Percentiles rank a stretch among this genome's conserved stretches.
Conservation (phyloP, 2,888 invertebrate genomes). For the Caenorhabditis sp. region DNA sequence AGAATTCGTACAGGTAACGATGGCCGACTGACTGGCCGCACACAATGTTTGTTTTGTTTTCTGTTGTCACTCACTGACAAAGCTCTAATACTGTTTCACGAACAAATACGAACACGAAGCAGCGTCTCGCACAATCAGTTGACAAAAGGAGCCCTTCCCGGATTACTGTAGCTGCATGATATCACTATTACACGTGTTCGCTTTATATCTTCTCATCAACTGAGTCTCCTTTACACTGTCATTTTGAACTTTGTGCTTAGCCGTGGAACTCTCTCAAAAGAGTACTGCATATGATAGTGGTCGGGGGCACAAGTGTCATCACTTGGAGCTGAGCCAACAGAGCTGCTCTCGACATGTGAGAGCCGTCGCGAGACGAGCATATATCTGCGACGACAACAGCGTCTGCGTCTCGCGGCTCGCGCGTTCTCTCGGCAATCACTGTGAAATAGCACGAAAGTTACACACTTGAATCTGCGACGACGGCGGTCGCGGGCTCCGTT, state of each 20-base stretch:
- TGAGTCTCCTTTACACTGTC: slow-evolving; percentile 13
- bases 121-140: too few species aligned
- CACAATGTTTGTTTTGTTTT: slow-evolving; percentile 9
- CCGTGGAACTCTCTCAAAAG: slow-evolving; percentile 6
- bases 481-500: slow-evolving; percentile 12
- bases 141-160: too few species aligned
- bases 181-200: too few species aligned
- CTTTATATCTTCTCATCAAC: neutral
- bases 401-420: slow-evolving; percentile 20
- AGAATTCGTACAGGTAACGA: slow-evolving; percentile 5
- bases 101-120: neutral
- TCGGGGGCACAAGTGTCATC: slow-evolving; percentile 38
- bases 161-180: too few species aligned
- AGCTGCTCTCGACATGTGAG: slow-evolving; percentile 50
- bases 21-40: neutral
- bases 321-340: slow-evolving; percentile 48
- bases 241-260: slow-evolving; percentile 34
- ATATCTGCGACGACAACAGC: slow-evolving; percentile 34
- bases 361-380: slow-evolving; percentile 25
- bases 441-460: slow-evolving; percentile 57
- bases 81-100: too few species aligned
- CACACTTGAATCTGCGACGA: slow-evolving; percentile 51
- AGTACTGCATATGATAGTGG: slow-evolving; percentile 27
- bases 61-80: neutral
- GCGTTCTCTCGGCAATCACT: slow-evolving; percentile 29